These are phyloP conservation scores for Clepsis dumicolana DNA, from an alignment of 2,888 invertebrate species.

Conservation along the genomic window DNA sequence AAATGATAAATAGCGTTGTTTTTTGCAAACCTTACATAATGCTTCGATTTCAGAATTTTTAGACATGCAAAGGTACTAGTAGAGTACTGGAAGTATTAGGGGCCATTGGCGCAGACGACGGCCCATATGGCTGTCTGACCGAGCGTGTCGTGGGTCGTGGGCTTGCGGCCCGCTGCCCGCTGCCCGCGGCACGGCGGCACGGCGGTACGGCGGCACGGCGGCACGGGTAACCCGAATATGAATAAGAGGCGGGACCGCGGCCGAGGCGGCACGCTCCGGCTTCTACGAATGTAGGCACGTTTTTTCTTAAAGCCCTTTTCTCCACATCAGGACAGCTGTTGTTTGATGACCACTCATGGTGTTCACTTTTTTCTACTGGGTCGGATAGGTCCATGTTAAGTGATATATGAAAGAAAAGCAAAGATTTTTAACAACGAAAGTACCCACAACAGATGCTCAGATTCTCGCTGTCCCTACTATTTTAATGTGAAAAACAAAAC, in stretches of 20 bases:
- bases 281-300: conserved; percentile 7
- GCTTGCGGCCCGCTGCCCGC: not conserved
- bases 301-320: conserved; percentile 54
- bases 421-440: conserved; percentile 48
- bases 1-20: conserved; percentile 23
- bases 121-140: conserved; percentile 63
- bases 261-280: conserved; percentile 7
- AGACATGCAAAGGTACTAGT: not conserved
- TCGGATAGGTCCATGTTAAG: conserved; percentile 58
- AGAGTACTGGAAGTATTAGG: conserved; percentile 9
- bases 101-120: conserved; percentile 45
- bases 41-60: not conserved
- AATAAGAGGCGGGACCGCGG: conserved; percentile 56
- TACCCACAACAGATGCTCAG: conserved; percentile 3
- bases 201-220: conserved; percentile 1
- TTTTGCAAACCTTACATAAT: not conserved
- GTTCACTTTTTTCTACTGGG: conserved; percentile 63
- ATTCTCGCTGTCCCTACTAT: conserved; percentile 53
- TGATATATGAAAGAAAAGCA: conserved; percentile 59
- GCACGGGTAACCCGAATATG: conserved; percentile 61
- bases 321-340: conserved; percentile 72
- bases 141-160: conserved; percentile 44
- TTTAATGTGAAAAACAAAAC: too few species aligned
- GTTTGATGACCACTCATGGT: conserved; percentile 80
- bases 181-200: conserved; percentile 28